These are phyloP conservation scores for Meriones unguiculatus DNA, from an alignment of 2,113 vertebrate genomes.

Conservation along the genomic window DNA sequence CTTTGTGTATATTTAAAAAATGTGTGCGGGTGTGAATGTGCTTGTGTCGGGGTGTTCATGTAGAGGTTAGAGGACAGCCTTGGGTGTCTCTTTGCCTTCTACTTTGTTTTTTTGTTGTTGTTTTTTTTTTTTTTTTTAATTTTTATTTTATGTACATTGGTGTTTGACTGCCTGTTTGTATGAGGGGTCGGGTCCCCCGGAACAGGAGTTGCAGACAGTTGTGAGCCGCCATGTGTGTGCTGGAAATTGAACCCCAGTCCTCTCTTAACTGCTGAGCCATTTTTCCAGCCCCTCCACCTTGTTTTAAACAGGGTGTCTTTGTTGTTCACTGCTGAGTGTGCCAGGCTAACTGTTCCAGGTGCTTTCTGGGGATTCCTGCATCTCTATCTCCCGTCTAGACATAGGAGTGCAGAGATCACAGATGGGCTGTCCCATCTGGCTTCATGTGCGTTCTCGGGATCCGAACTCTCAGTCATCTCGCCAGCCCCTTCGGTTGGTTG, in stretches of 20 bases:
- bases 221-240: no score
- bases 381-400: background rate
- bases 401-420: background rate
- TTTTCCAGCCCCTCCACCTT: no score
- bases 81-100: background rate
- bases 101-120: background rate
- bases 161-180: no score
- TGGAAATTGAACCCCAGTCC: no score
- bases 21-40: background rate
- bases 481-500: no score
- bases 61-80: background rate
- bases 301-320: background rate
- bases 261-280: no score
- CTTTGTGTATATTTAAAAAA: background rate
- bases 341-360: background rate
- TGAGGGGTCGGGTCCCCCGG: no score
- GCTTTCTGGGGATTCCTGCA: background rate
- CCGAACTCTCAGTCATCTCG: background rate
- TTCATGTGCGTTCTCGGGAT: background rate
- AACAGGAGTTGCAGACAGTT: no score
- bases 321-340: background rate
- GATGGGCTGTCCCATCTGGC: background rate
- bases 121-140: no score
- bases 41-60: no score
- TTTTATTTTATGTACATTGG: no score